Conservation (phyloP, 2,888 invertebrate species). For the Pandemis cinnamomeana region DNA sequence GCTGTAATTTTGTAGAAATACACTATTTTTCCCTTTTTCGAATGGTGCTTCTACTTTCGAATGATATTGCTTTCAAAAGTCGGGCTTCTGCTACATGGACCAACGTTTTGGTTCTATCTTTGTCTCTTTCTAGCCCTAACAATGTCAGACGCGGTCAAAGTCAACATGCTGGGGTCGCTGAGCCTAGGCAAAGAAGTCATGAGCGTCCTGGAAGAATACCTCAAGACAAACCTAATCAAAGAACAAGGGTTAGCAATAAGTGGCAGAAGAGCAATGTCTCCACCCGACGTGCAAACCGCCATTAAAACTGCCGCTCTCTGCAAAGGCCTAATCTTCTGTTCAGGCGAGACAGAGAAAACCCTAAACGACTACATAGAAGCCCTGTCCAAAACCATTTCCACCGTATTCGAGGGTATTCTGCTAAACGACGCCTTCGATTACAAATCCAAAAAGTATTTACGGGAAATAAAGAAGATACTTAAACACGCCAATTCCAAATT, state of each 20-base stretch:
- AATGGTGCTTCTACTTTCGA: too few relatives aligned
- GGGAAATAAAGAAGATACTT: constrained; percentile 55
- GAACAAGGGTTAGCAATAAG: constrained; percentile 10
- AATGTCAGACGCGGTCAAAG: constrained; percentile 56
- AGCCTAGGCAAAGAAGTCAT: constrained; percentile 68
- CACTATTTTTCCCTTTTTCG: too few relatives aligned
- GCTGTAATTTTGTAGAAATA: too few relatives aligned
- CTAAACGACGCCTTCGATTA: constrained; percentile 49
- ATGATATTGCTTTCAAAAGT: too few relatives aligned
- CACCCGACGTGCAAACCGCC: constrained; percentile 49
- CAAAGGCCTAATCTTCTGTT: constrained; percentile 59
- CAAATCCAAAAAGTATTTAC: constrained; percentile 51
- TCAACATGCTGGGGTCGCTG: constrained; percentile 68
- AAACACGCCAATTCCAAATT: constrained; percentile 51
- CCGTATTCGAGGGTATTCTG: constrained; percentile 54
- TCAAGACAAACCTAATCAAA: constrained; percentile 44
- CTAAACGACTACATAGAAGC: constrained; percentile 62
- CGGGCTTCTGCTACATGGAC: too few relatives aligned
- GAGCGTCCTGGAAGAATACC: constrained; percentile 56
- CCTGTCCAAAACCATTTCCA: constrained; percentile 56
- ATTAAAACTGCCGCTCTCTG: constrained; percentile 60
- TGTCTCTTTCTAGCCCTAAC: constrained; percentile 47
- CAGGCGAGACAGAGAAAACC: constrained; percentile 50
- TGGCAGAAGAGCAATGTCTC: constrained; percentile 50
- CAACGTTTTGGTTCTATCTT: too few relatives aligned